Percentiles rank a stretch among this genome's conserved stretches.
phyloP scores from a whole-genome alignment of 2,113 vertebrate genomes.

The pig (Sus scrofa) region DNA sequence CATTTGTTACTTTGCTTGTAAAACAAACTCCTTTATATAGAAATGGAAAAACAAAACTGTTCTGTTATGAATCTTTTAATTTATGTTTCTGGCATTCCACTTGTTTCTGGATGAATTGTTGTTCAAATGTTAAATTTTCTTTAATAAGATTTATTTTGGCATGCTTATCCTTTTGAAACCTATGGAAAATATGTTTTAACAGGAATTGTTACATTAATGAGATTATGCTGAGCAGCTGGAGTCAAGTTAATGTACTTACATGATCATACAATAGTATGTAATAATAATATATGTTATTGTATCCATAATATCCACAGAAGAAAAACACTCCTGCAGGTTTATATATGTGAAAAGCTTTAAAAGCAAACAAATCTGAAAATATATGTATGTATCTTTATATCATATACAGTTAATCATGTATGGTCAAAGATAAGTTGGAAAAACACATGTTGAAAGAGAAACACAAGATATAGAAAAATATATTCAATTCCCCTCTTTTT shows the following conservation, averaged over 20 bases:
- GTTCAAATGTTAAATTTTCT: constrained; percentile 61
- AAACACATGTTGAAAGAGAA: not conserved
- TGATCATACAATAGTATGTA: not conserved
- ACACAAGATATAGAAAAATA: not conserved
- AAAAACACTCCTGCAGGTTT: constrained; percentile 38
- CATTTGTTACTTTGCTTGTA: constrained; percentile 83
- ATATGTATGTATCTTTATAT: not conserved
- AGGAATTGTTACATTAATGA: not conserved
- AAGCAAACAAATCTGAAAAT: not conserved
- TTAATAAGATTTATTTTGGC: constrained; percentile 45
- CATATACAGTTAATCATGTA: not conserved
- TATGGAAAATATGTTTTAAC: not conserved
- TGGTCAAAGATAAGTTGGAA: not conserved
- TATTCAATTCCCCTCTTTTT: not conserved
- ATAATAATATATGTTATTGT: not conserved
- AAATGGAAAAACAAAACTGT: constrained; percentile 63
- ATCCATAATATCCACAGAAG: not conserved
- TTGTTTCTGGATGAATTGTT: constrained; percentile 68
- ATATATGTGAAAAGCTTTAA: not conserved
- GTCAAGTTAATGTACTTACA: not conserved
- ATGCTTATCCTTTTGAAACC: constrained; percentile 44
- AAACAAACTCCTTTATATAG: constrained; percentile 74
- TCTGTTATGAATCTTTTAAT: constrained; percentile 67
- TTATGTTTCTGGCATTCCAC: constrained; percentile 67
- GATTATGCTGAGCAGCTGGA: not conserved